A percentile compares a stretch with the other conserved stretches of the same genome.
phyloP scores from a whole-genome alignment of 2,888 invertebrate species.

The Meiosimyza platycephala region DNA sequence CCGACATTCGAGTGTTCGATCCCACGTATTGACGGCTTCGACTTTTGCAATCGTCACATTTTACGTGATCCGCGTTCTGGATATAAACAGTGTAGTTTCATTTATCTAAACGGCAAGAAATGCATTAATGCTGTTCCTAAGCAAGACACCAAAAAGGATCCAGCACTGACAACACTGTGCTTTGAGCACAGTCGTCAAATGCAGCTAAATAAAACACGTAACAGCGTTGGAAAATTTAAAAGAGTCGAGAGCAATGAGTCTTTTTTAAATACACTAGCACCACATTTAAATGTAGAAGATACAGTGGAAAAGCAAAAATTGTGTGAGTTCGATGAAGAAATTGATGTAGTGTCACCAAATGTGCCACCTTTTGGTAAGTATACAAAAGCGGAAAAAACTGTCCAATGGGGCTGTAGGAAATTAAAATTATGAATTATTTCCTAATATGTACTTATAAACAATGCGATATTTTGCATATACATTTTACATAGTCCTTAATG shows the following conservation, averaged over 20 bases:
- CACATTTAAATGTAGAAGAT: conserved; percentile 71
- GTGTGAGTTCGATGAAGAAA: conserved; percentile 65
- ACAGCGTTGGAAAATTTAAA: conserved; percentile 71
- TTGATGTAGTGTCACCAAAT: conserved; percentile 69
- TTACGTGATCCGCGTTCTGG: conserved; percentile 85
- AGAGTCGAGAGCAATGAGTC: conserved; percentile 77
- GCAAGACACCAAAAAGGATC: conserved; percentile 78
- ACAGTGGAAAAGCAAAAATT: conserved; percentile 30
- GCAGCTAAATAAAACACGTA: conserved; percentile 73
- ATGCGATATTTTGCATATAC: no score
- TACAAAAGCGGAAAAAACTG: no score
- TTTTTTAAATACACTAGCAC: conserved; percentile 74
- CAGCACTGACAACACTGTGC: conserved; percentile 74
- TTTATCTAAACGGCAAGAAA: conserved; percentile 75
- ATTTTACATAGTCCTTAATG: no score
- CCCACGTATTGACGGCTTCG: conserved; percentile 77
- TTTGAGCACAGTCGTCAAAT: conserved; percentile 77
- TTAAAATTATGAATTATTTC: no score
- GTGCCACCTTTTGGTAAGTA: conserved; percentile 73
- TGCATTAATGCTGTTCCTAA: conserved; percentile 84
- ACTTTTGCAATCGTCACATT: conserved; percentile 86
- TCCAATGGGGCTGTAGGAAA: no score
- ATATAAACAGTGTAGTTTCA: conserved; percentile 82
- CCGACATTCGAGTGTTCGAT: conserved; percentile 76
- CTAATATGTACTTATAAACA: no score